Conservation (phyloP, 92 coral and sea anemone species). For the Palythoa heliodiscus region DNA sequence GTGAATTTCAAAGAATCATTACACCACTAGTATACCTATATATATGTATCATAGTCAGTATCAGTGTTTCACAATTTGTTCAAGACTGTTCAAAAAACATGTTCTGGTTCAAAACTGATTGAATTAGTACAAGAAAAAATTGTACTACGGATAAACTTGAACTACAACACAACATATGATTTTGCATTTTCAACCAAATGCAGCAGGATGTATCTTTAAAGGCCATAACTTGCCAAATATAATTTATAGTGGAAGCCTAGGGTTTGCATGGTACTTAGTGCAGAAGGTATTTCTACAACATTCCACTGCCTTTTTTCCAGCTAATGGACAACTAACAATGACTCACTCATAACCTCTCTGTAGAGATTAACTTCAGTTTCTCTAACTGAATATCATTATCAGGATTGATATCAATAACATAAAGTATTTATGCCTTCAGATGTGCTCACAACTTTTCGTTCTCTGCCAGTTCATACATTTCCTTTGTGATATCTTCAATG, state of each 20-base stretch:
- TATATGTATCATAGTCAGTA: too few species aligned
- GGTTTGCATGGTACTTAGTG: neutral
- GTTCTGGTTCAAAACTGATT: too few species aligned
- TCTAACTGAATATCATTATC: neutral
- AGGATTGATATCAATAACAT: neutral
- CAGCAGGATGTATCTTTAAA: neutral
- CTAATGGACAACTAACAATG: neutral
- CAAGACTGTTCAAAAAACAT: too few species aligned
- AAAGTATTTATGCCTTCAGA: neutral
- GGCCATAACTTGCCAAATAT: neutral
- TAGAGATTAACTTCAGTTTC: neutral
- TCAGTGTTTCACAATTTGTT: too few species aligned
- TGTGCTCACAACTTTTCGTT: constrained; percentile 66
- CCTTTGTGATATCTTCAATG: constrained; percentile 84
- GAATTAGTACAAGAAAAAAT: too few species aligned
- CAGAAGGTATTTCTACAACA: neutral
- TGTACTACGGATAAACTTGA: too few species aligned
- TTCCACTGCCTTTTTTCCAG: neutral
- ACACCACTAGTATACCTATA: too few species aligned
- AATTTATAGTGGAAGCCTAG: neutral
- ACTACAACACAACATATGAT: neutral
- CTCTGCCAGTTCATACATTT: constrained; percentile 80
- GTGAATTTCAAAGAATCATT: too few species aligned
- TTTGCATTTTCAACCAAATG: neutral
- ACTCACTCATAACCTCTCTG: neutral